phyloP scores from a whole-genome alignment of 2,113 vertebrate genomes.

The Odocoileus virginianus region DNA sequence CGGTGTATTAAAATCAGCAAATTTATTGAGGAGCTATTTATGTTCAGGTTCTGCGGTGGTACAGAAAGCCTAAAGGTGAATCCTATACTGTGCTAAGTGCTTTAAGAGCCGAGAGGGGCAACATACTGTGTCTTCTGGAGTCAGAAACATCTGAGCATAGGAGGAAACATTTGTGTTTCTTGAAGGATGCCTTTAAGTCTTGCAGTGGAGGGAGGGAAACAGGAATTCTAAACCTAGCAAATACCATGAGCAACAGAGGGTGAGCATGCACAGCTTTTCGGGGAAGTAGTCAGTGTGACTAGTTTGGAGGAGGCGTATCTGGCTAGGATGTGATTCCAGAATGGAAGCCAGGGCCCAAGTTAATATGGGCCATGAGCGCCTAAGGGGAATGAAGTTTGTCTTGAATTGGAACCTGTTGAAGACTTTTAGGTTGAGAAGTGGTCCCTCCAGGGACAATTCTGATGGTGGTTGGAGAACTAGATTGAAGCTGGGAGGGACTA shows the following conservation, averaged over 20 bases:
- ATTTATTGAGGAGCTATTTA: neutral
- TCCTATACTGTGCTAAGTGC: neutral
- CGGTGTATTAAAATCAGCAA: neutral
- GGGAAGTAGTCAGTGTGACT: neutral
- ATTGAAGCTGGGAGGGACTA: neutral
- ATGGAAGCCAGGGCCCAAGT: neutral
- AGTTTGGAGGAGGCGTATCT: neutral
- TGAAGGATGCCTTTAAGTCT: neutral
- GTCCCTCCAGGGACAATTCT: neutral
- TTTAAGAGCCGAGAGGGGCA: neutral
- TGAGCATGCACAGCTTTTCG: neutral
- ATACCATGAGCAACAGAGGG: neutral
- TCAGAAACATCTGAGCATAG: neutral
- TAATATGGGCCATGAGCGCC: neutral
- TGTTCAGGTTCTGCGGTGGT: neutral
- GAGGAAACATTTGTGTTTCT: slow-evolving; percentile 6
- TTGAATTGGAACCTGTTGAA: neutral
- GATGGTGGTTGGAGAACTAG: neutral
- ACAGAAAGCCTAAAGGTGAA: neutral
- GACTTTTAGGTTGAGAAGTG: neutral
- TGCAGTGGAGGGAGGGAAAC: neutral
- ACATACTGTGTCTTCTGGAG: neutral
- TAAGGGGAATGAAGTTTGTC: neutral
- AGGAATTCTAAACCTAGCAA: neutral
- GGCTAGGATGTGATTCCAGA: neutral